Percentiles rank a stretch among this genome's conserved stretches.
phyloP scores from a whole-genome alignment of 2,797 vertebrate species.

The Neoniphon sammara region DNA sequence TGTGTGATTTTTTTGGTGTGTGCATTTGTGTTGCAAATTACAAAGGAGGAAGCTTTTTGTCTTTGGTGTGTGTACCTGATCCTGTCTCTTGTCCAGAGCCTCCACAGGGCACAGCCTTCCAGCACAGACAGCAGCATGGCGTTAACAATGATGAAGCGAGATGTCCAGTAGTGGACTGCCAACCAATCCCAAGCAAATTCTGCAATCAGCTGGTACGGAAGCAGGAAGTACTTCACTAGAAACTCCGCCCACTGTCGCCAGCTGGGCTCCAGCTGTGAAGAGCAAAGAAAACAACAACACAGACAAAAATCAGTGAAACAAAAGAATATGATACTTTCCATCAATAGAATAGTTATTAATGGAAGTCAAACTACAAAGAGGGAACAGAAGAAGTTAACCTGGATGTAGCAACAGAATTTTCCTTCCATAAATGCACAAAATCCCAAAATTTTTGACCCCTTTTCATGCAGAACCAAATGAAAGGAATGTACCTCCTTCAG shows the following conservation, averaged over 20 bases:
- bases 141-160: constrained; percentile 92
- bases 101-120: constrained; percentile 89
- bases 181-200: constrained; percentile 98
- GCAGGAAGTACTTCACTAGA: constrained; percentile 88
- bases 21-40: neutral
- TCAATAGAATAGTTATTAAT: neutral
- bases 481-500: too few relatives aligned
- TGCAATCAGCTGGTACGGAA: constrained; percentile 94
- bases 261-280: constrained; percentile 82
- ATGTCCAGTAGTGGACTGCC: constrained; percentile 93
- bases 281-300: neutral
- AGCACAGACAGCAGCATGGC: constrained; percentile 91
- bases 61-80: constrained; percentile 80
- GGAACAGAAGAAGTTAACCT: too few relatives aligned
- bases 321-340: neutral
- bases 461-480: too few relatives aligned
- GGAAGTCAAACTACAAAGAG: neutral
- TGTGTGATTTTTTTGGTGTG: neutral
- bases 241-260: constrained; percentile 94
- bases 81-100: constrained; percentile 86
- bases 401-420: too few relatives aligned
- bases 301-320: neutral
- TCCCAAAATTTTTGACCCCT: too few relatives aligned
- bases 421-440: too few relatives aligned
- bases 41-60: neutral